These are phyloP conservation scores for Drosophila diplacantha DNA, from an alignment of 2,888 invertebrate species.

Conservation along the genomic window DNA sequence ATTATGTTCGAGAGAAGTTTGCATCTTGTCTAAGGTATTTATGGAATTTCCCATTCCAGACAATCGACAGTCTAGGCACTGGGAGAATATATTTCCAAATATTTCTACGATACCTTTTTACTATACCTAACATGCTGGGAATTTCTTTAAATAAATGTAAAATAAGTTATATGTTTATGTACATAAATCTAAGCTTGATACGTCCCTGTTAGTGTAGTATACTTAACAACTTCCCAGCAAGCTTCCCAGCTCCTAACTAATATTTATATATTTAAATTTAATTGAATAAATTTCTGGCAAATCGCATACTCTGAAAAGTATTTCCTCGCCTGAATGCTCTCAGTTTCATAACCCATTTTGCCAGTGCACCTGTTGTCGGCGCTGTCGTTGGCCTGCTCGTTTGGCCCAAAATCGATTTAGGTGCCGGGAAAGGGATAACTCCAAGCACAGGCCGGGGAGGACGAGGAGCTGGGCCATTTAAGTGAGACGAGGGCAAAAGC, in stretches of 20 bases:
- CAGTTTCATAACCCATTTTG: not conserved
- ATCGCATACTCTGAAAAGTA: too few species aligned
- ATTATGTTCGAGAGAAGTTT: constrained; percentile 8
- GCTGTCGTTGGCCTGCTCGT: constrained; percentile 39
- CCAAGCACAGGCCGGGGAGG: not conserved
- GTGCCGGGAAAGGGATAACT: constrained; percentile 29
- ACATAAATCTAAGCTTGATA: not conserved
- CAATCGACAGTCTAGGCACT: constrained; percentile 11
- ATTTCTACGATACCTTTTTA: not conserved
- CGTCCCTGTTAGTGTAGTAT: not conserved
- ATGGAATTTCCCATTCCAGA: constrained; percentile 15
- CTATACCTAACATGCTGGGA: too few species aligned
- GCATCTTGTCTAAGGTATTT: constrained; percentile 13
- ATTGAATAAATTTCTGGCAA: not conserved
- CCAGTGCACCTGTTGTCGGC: constrained; percentile 32
- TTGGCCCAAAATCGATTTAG: constrained; percentile 60
- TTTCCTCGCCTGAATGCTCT: not conserved
- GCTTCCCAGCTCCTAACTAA: not conserved
- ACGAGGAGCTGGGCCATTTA: constrained; percentile 19
- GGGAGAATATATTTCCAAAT: not conserved
- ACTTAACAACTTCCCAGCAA: not conserved
- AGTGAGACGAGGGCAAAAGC: constrained; percentile 16
- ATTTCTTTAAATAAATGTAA: too few species aligned
- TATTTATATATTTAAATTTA: not conserved
- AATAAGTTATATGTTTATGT: too few species aligned